Conservation (phyloP, 1,140 invertebrate genomes). For the Coelopa frigida region DNA sequence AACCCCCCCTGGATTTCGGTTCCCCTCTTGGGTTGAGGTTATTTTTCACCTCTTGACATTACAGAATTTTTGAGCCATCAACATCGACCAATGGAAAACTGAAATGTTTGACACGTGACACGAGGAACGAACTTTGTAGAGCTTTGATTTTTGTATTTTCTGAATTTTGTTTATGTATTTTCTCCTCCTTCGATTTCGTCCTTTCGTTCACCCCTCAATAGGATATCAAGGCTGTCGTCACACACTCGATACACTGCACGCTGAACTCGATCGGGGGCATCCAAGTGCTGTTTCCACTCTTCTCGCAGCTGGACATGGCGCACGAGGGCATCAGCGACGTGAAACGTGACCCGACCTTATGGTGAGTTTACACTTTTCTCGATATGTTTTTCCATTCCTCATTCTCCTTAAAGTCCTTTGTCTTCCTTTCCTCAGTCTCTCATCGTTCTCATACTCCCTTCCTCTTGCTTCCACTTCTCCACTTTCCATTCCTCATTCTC, state of each 20-base stretch:
- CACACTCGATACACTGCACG: conserved; percentile 97
- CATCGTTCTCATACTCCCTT: too few relatives aligned
- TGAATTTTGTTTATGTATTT: background rate
- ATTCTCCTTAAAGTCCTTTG: too few relatives aligned
- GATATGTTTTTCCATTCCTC: too few relatives aligned
- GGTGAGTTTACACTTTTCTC: conserved; percentile 60
- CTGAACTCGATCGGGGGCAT: conserved; percentile 98
- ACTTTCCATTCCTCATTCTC: too few relatives aligned
- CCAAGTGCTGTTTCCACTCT: conserved; percentile 95
- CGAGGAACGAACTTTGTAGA: background rate
- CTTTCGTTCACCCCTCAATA: conserved; percentile 46
- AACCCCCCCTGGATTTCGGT: too few relatives aligned
- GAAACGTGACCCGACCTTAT: conserved; percentile 77
- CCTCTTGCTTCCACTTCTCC: too few relatives aligned
- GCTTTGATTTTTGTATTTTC: background rate
- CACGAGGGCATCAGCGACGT: conserved; percentile 71
- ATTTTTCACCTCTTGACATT: too few relatives aligned
- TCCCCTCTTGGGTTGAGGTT: too few relatives aligned
- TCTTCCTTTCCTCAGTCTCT: too few relatives aligned
- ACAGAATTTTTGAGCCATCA: too few relatives aligned
- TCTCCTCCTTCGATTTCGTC: conserved; percentile 9
- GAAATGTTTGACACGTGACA: background rate
- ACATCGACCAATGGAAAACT: too few relatives aligned
- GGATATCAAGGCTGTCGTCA: conserved; percentile 98
- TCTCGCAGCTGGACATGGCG: conserved; percentile 93